Base-by-base conservation (phyloP, 2,797 vertebrate species). In the Sebastes wilsoni region DNA sequence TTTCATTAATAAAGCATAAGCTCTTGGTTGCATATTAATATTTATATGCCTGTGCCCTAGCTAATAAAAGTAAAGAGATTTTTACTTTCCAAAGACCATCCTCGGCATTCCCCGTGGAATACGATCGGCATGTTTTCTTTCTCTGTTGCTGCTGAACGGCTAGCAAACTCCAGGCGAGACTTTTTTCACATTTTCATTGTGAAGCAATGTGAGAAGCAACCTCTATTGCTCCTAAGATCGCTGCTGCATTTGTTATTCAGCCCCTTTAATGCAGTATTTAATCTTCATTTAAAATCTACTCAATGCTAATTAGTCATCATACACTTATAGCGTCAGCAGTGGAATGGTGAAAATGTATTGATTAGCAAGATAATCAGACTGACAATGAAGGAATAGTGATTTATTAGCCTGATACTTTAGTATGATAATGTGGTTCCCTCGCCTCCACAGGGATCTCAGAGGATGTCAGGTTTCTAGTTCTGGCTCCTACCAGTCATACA, bases 1-100 rank as follows among this genome's bases (percentile, higher is more conserved):
- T 87, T 89, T 89, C 89, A 93, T 94, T 89, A 92, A 94, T 92
- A 89, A 92, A 89, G 83, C 85, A 93, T 89, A 72, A 92, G 83
- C 81, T 84, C 72, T 77, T 62, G 66, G 74, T 84, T 84, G 76
- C 91, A 86, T 86, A 92, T 92, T 90, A 88, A 93, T 93, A 92
- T 93, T 90, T 72, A 90, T 91, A 75, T 22, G 64, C 55, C 65
- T 69, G 54, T 60, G 80, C 77, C 80, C 56, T 11, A 54, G 74
- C 89, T 88, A 87, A 92, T 90, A 91, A 92, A 88, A 86, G 85
- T 84, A 84, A 86, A 84, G 83, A 77, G 78, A 79, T 87, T 87
- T 89, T 84, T 67, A 67, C 69, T 78, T 85, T 59, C 46, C 79
- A 71, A 86, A 87, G 75, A 82, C 64, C 22, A 18, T 75, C 52